Conservation (phyloP, 2,888 invertebrate species). For the Drosophila greeni region DNA sequence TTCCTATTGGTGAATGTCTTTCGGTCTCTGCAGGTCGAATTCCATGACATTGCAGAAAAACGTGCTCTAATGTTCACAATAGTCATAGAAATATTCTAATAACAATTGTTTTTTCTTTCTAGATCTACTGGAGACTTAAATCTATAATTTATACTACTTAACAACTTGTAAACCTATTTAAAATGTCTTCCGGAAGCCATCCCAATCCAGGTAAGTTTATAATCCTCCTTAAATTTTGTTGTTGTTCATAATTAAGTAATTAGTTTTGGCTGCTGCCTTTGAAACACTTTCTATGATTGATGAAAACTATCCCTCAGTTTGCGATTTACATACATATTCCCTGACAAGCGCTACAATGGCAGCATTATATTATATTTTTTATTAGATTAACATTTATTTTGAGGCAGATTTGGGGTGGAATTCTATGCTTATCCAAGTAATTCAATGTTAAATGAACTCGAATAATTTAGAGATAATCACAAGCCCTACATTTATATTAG, state of each 20-base stretch:
- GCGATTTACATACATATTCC: constrained; percentile 58
- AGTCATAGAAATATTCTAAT: background rate
- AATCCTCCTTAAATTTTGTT: too few species aligned
- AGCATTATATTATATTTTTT: constrained; percentile 37
- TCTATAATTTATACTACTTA: too few species aligned
- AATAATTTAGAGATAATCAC: constrained; percentile 3
- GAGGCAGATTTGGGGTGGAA: background rate
- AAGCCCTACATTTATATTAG: background rate
- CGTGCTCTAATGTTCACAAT: background rate
- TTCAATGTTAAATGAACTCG: constrained; percentile 9
- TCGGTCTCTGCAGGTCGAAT: background rate
- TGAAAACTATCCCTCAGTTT: constrained; percentile 1
- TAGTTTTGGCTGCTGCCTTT: constrained; percentile 14
- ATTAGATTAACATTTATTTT: constrained; percentile 8
- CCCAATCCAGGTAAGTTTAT: background rate
- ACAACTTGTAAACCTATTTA: too few species aligned
- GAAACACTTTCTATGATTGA: constrained; percentile 49
- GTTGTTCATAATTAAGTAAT: background rate
- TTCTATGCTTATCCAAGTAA: background rate
- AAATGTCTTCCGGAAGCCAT: background rate
- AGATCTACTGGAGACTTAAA: too few species aligned
- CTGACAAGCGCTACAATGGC: background rate
- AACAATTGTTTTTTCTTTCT: too few species aligned
- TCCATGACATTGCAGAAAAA: background rate
- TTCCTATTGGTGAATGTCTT: background rate